Base-by-base conservation (phyloP, 1,140 invertebrate species). In the Wiebesia pumilae region DNA sequence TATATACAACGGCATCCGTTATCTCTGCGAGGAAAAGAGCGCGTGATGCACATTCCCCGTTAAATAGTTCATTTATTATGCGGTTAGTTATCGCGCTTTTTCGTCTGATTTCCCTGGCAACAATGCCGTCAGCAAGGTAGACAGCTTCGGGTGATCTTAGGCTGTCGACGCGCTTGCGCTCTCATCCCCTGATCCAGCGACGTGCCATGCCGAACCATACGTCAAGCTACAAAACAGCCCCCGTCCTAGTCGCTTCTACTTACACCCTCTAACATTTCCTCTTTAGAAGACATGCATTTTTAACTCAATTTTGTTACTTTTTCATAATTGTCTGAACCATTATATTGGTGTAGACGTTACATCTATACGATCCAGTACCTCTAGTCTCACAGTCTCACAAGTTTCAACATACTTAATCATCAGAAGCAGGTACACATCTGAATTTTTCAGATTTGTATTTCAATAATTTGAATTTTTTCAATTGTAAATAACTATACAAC, bases 31-130 rank as follows among this genome's bases (percentile, higher is more conserved):
- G 43, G 43, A 62, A 77, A 81, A 35, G 62, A 19, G 43, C 79
- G 30, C 43, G 89, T 89, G 88, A 91, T 90, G 90, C 90, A 92
- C 90, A 90, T 89, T 88, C 88, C 90, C 88, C 88, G 38, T n/a
- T 91, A 90, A 91, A 92, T 92, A 93, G 90, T 93, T 94, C 93
- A 94, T 94, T 94, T 94, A 94, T 94, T 94, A 94, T 93, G 92
- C 92, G 92, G 91, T 93, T 92, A 93, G 93, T 93, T 94, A 94
- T 94, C 93, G 92, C 92, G 92, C 54, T 92, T 93, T 94, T 93
- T 94, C 93, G 93, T 93, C 92, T 93, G 93, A 94, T 94, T 94
- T 94, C 93, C 93, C 92, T 93, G 93, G 90, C 93, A 93, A 94
- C 93, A 93, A 93, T 93, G 92, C 92, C 92, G 89, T 91, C 91